phyloP scores from a whole-genome alignment of 2,888 invertebrate genomes.

The Hirudinaria manillensis region DNA sequence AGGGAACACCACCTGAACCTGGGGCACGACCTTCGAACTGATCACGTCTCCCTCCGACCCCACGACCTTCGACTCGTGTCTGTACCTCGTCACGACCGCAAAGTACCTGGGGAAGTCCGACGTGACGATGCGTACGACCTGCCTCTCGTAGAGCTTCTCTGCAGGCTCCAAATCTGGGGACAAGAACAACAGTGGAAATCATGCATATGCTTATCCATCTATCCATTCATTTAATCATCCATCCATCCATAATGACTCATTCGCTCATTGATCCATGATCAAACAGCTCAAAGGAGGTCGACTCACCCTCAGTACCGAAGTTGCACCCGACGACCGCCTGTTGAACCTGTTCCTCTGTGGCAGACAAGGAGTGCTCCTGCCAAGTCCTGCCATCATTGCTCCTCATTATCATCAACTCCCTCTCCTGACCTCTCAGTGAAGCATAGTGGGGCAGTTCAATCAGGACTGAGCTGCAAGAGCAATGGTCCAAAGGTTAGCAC shows the following conservation, averaged over 20 bases:
- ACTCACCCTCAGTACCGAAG: constrained; percentile 21
- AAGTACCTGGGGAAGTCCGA: constrained; percentile 99
- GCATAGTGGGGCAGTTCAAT: constrained; percentile 98
- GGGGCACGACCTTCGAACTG: constrained; percentile 93
- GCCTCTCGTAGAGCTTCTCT: constrained; percentile 74
- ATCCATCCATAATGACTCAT: neutral
- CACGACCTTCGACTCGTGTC: constrained; percentile 57
- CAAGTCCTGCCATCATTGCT: constrained; percentile 98
- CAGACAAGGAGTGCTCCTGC: constrained; percentile 89
- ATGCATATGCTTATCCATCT: neutral
- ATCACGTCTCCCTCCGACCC: constrained; percentile 99
- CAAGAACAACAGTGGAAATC: neutral
- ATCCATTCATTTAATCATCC: constrained; percentile 6
- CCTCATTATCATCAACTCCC: constrained; percentile 93
- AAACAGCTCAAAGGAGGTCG: neutral
- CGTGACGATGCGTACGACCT: constrained; percentile 91
- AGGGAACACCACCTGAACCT: constrained; percentile 98
- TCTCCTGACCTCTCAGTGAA: constrained; percentile 85
- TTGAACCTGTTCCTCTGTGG: constrained; percentile 86
- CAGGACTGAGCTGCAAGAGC: constrained; percentile 57
- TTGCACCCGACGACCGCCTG: constrained; percentile 80
- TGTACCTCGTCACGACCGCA: constrained; percentile 68
- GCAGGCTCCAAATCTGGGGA: constrained; percentile 38
- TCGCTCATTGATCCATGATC: neutral
- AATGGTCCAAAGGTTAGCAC: neutral